These are phyloP conservation scores for Gymnarchus niloticus DNA, from an alignment of 2,113 vertebrate species.

Conservation along the genomic window DNA sequence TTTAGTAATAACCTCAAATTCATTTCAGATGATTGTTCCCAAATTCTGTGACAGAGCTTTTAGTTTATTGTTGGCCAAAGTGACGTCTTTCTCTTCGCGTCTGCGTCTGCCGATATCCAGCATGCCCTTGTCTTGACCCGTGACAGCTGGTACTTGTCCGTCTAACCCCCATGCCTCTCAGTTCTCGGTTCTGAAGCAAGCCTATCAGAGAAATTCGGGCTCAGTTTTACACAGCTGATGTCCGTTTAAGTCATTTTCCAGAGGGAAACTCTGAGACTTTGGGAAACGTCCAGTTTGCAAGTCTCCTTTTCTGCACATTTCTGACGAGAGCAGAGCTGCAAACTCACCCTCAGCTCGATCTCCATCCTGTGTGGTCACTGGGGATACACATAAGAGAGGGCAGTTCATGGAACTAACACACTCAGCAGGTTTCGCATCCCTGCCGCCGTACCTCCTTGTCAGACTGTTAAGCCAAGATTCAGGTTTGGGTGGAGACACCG, in stretches of 20 bases:
- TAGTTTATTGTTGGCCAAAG: neutral
- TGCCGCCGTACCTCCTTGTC: conserved; percentile 34
- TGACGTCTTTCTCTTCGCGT: neutral
- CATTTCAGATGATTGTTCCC: neutral
- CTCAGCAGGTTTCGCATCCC: conserved; percentile 29
- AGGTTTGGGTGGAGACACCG: conserved; percentile 50
- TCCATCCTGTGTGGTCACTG: conserved; percentile 30
- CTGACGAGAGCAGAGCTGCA: neutral
- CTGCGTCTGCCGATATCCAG: neutral
- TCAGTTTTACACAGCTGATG: neutral
- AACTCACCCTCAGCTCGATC: conserved; percentile 33
- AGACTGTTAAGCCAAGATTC: conserved; percentile 59
- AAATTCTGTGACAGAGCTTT: neutral
- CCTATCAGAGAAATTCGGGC: neutral
- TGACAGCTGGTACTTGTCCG: neutral
- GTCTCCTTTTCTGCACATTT: neutral
- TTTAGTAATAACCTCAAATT: neutral
- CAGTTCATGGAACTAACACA: conserved; percentile 34
- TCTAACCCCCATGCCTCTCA: neutral
- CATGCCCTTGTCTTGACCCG: neutral
- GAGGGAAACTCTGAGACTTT: too few relatives aligned
- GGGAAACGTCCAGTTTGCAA: too few relatives aligned
- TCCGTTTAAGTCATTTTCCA: neutral
- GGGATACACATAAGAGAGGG: conserved; percentile 37
- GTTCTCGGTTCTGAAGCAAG: neutral